Percentiles rank a stretch among this genome's conserved stretches.
These are phyloP conservation scores for Drosophila kepulauana DNA, from an alignment of 1,140 invertebrate species.

Conservation along the genomic window DNA sequence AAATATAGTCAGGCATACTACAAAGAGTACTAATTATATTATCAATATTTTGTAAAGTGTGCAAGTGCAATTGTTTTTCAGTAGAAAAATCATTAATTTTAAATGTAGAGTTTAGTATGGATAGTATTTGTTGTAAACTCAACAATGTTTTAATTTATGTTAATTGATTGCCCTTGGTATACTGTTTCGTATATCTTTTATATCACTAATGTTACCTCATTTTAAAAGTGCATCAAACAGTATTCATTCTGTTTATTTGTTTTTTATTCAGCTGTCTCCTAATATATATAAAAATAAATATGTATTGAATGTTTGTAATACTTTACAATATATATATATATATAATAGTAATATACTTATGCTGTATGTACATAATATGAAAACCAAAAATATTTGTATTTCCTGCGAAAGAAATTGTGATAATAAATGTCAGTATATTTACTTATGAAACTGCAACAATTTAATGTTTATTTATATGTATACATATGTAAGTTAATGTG, in stretches of 20 bases:
- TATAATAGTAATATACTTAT: slow-evolving; percentile 20
- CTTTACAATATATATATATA: slow-evolving; percentile 2
- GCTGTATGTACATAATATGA: slow-evolving; percentile 2
- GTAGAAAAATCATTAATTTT: neutral
- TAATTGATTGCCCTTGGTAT: neutral
- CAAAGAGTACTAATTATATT: neutral
- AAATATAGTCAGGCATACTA: slow-evolving; percentile 18
- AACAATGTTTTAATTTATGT: slow-evolving; percentile 1
- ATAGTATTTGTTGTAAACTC: neutral
- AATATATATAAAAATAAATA: neutral
- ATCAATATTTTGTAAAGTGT: slow-evolving; percentile 9
- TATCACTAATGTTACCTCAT: slow-evolving; percentile 6
- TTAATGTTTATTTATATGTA: slow-evolving; percentile 1
- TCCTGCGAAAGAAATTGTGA: slow-evolving; percentile 46
- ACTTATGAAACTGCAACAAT: neutral
- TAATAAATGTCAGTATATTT: slow-evolving; percentile 20
- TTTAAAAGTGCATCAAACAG: slow-evolving; percentile 52
- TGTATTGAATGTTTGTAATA: slow-evolving; percentile 3
- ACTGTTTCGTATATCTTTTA: neutral
- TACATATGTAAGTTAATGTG: too few species aligned
- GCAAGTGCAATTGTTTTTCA: slow-evolving; percentile 13
- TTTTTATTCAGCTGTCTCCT: neutral
- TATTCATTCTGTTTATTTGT: slow-evolving; percentile 43
- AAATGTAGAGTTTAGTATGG: neutral
- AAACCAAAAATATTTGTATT: slow-evolving; percentile 41